Percentiles rank a stretch among this genome's conserved stretches.
Conservation (phyloP, 1,140 invertebrate species). For the Thaumatotibia leucotreta region DNA sequence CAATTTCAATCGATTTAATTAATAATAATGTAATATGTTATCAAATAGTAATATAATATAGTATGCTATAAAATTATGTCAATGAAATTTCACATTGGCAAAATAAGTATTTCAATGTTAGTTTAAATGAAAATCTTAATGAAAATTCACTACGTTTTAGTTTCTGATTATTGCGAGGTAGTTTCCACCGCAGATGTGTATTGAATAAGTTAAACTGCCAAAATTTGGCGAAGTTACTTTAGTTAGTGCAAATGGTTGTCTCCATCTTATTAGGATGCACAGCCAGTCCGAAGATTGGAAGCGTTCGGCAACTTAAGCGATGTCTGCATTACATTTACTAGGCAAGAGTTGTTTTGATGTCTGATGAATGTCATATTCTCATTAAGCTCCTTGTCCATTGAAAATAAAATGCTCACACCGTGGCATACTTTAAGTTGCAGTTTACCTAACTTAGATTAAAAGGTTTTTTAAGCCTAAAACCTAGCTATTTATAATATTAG, state of each 20-base stretch:
- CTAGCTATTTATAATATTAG: no score
- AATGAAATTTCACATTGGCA: no score
- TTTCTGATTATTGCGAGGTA: background rate
- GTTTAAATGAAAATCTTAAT: background rate
- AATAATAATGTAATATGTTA: no score
- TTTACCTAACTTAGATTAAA: no score
- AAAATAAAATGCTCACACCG: background rate
- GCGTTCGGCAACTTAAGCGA: background rate
- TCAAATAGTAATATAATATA: no score
- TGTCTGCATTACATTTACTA: background rate
- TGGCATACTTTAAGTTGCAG: no score
- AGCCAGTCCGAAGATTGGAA: background rate
- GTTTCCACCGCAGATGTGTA: background rate
- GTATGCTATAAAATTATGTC: no score
- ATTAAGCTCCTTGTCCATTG: background rate
- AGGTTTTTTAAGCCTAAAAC: no score
- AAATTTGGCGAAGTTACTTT: conserved; percentile 7
- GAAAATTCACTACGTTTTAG: background rate
- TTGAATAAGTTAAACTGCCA: conserved; percentile 3
- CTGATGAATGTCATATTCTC: background rate
- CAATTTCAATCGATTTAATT: no score
- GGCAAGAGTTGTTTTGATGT: background rate
- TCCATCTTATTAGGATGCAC: background rate
- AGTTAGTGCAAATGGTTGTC: conserved; percentile 7
- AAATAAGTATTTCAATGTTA: background rate